A percentile compares a stretch with the other conserved stretches of the same genome.
Conservation (phyloP, 2,797 vertebrate species). For the Centroberyx gerrardi region DNA sequence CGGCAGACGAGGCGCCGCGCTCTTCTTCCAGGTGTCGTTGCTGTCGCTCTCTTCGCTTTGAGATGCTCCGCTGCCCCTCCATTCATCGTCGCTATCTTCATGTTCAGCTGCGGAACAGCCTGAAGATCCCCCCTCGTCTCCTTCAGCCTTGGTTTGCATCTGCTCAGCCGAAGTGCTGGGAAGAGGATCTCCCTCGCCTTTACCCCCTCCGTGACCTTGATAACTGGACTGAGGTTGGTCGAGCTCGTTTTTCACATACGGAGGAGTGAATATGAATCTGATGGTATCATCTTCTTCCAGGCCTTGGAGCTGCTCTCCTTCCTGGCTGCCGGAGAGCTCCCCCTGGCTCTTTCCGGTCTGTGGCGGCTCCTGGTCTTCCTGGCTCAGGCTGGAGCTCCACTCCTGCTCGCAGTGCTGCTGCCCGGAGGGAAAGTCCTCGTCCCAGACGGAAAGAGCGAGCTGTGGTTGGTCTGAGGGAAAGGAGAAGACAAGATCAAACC, state of each 20-base stretch:
- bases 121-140: neutral
- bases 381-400: conserved; percentile 40
- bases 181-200: conserved; percentile 23
- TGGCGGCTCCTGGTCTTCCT: conserved; percentile 46
- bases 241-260: neutral
- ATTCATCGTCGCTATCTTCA: conserved; percentile 50
- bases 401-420: conserved; percentile 51
- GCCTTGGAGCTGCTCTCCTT: conserved; percentile 6
- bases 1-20: neutral
- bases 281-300: conserved; percentile 38
- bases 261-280: conserved; percentile 45
- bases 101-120: neutral
- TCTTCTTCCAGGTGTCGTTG: conserved; percentile 6
- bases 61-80: conserved; percentile 10
- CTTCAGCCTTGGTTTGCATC: neutral
- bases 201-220: neutral
- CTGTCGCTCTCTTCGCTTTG: conserved; percentile 27
- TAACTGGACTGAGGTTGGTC: neutral
- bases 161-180: conserved; percentile 44
- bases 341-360: neutral
- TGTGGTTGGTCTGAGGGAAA: conserved; percentile 43
- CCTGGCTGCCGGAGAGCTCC: neutral
- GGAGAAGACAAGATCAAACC: neutral
- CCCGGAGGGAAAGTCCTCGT: conserved; percentile 33
- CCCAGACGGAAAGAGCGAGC: conserved; percentile 62